phyloP scores from a whole-genome alignment of 2,888 invertebrate species.

The Tipula helvola region DNA sequence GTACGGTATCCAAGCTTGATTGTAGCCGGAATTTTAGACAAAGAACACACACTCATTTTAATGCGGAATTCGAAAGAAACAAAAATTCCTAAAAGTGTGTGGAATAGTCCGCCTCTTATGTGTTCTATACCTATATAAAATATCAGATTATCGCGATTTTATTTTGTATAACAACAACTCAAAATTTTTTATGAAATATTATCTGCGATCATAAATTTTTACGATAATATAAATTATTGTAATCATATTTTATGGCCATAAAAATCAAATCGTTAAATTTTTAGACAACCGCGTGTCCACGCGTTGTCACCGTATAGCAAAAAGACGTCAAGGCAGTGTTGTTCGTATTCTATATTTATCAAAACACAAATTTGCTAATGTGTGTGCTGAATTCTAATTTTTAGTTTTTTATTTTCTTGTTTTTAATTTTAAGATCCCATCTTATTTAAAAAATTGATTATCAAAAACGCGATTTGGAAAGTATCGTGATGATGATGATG shows the following conservation, averaged over 20 bases:
- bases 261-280: neutral
- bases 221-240: neutral
- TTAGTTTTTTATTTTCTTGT: neutral
- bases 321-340: neutral
- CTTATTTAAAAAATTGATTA: neutral
- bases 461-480: neutral
- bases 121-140: neutral
- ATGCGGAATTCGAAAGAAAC: no score
- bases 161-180: neutral
- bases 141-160: neutral
- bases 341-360: no score
- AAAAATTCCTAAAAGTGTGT: no score
- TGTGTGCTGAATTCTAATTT: neutral
- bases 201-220: neutral
- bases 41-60: no score
- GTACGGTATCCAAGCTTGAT: no score
- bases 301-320: neutral
- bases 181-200: neutral
- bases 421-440: neutral
- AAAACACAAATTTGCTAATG: neutral
- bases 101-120: no score
- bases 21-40: no score
- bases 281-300: neutral
- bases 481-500: neutral
- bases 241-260: neutral